Evolutionary conservation across 2,888 invertebrate genomes (phyloP).

Genomic region (Muschampia plurimacula): DNA sequence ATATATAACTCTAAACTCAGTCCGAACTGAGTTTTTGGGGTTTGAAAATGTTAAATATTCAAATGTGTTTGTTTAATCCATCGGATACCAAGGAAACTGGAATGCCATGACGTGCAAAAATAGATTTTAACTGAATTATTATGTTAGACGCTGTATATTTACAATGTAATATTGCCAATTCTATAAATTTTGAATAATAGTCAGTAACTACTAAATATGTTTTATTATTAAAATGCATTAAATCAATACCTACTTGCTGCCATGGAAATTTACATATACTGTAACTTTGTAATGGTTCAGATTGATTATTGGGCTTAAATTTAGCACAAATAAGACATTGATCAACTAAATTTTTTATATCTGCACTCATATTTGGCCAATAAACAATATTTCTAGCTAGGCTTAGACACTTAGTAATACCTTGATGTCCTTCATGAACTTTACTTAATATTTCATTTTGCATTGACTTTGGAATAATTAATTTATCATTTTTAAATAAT

Average conservation of each 20-base stretch:
- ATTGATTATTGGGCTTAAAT: neutral
- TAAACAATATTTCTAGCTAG: neutral
- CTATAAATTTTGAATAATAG: conserved; percentile 2
- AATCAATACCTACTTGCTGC: neutral
- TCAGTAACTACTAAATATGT: neutral
- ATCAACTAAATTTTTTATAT: neutral
- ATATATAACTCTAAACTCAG: too few relatives aligned
- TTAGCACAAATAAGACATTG: neutral
- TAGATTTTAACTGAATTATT: too few relatives aligned
- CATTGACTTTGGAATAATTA: neutral
- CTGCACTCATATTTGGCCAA: neutral
- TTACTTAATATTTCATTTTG: neutral
- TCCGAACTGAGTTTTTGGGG: too few relatives aligned
- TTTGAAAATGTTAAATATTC: too few relatives aligned
- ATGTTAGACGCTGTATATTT: too few relatives aligned
- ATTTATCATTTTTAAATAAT: neutral
- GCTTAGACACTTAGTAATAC: neutral
- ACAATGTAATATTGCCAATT: neutral
- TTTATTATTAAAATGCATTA: conserved; percentile 2
- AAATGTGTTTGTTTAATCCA: too few relatives aligned
- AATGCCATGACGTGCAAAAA: too few relatives aligned
- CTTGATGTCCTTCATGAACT: neutral
- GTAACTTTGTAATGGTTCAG: neutral
- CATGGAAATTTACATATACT: neutral
- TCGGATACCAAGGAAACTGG: too few relatives aligned